Evolutionary conservation across 2,797 vertebrate genomes (phyloP).

Genomic region (Mus minutoides): DNA sequence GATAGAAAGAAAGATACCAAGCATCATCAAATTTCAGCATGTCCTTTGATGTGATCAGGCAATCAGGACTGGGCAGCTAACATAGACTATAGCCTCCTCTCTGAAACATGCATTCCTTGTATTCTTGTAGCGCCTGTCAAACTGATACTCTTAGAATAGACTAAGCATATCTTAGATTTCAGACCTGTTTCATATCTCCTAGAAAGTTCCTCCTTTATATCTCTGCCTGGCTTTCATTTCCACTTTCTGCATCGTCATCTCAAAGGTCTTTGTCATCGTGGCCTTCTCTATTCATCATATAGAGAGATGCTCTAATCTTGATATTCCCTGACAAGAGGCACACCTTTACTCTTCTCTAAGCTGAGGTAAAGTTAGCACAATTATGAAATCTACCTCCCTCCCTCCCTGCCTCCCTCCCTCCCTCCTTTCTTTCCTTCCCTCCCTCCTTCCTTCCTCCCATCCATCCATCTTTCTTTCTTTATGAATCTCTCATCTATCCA

Average conservation of each 20-base stretch:
- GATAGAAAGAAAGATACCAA: background rate
- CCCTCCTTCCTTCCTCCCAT: background rate
- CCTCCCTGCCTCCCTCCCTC: background rate
- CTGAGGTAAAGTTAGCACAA: background rate
- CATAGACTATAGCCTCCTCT: background rate
- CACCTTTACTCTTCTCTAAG: background rate
- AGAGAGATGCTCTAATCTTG: background rate
- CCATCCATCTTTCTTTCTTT: background rate
- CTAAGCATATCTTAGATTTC: background rate
- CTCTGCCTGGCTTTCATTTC: background rate
- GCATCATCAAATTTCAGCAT: background rate
- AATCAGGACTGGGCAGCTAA: fast-evolving
- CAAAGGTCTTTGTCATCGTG: background rate
- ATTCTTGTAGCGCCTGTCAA: background rate
- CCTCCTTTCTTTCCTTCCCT: background rate
- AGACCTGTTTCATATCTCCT: background rate
- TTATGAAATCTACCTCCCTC: background rate
- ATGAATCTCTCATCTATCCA: background rate
- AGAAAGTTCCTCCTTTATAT: background rate
- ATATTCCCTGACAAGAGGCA: background rate
- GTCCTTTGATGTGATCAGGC: background rate
- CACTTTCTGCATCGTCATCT: background rate
- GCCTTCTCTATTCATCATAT: background rate
- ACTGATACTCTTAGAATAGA: background rate
- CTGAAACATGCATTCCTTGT: background rate